Base-by-base conservation (phyloP, 2,113 vertebrate species). In the Phocoena sinus region DNA sequence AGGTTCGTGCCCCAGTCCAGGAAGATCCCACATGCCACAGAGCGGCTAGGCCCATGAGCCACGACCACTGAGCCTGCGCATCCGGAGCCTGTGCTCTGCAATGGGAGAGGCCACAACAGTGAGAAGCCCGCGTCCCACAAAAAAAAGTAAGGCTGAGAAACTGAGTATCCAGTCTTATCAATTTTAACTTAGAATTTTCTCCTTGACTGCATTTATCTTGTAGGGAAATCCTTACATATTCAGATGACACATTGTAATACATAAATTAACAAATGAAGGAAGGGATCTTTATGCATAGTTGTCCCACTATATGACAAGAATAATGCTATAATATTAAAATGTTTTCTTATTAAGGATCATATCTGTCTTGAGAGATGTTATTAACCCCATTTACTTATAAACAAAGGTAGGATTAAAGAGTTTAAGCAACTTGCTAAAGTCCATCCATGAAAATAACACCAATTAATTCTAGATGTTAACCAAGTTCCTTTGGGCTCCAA, bases 1-100 rank as follows among this genome's bases (percentile, higher is more conserved):
- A 9, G 44, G 44, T 47, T 11, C 44, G 2, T 47, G 44, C 2
- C 44, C 44, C 2, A 0, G 44, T 47, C 44, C 9, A 2, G 44
- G 44, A 47, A 47, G 44, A 47, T 47, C 44, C 44, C 44, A 47
- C 9, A 11, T 47, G 44, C 44, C 9, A 2, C 44, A 10, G 44
- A 47, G 9, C 2, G 9, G 44, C 44, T 47, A 11, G 44, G 9
- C 9, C 44, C 9, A 10, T 47, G 44, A 47, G 44, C 44, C 44
- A 47, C 10, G 44, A 9, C 44, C 8, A 9, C 44, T 47, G 10
- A 47, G 44, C 9, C 44, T 47, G 44, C 9, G 2, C 9, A 9
- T 47, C 44, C 9, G 10, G 44, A 47, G 44, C 44, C 44, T 47
- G 44, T 47, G 9, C 44, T 47, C 44, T 47, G 44, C 44, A 47